Evolutionary conservation across 2,113 vertebrate genomes (phyloP), one percentile per base, ranked within the genome.

Genomic region (Ammodytes dubius): DNA sequence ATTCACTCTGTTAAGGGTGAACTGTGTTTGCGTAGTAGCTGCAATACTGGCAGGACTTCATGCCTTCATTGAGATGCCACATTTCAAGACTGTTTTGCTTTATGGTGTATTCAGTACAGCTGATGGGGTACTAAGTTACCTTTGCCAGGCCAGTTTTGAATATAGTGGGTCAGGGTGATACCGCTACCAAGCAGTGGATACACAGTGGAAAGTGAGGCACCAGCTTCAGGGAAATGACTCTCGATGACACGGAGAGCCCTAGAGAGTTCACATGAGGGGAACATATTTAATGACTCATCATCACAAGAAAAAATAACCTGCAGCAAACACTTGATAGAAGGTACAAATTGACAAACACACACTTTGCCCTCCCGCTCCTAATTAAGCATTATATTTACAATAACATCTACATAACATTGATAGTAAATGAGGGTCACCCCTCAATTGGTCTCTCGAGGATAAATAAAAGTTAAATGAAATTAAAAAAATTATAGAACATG

Each of bases 111-210:
- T 67, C 12, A 37, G 39, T 35, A 40, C 6, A 77, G 19, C 10
- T 37, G 40, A 35, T 37, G 39, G 9, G 27, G 27, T 49, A 35
- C n/a, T 27, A 69, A 56, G 8, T 75, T 94, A 95, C 95, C 78
- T 91, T 74, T 92, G 35, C 93, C 94, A 1, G 92, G 84, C 95
- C 95, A 95, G 12, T 84, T 86, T n/a, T 77, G 81, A 42, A 87
- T 39, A 75, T 95, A 93, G 11, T 71, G 59, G 37, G 94, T 81
- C 42, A 94, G 0, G 27, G 19, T 82, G 43, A 93, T 84, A 70
- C 82, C 77, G 70, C 64, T 84, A 3, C 57, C 72, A 2, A 96
- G 46, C 19, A 88, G 6, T 1, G 86, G 85, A 4, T 88, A 63
- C 40, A 89, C 13, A 1, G 7, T 3, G 12, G 86, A 76, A 15